Conservation (phyloP, 2,797 vertebrate species). For the Oophaga sylvatica region DNA sequence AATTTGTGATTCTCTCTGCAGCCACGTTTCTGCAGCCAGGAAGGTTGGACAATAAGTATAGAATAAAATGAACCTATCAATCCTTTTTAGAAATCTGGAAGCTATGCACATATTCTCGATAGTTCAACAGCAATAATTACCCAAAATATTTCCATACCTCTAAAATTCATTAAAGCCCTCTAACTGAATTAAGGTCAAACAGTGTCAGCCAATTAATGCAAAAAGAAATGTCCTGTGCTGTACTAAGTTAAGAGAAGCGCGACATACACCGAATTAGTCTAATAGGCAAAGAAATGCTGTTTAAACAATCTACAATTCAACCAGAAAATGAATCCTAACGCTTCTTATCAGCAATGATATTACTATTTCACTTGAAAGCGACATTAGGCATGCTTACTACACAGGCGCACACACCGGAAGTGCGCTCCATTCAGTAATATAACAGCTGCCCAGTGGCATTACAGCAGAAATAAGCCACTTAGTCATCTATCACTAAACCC, state of each 20-base stretch:
- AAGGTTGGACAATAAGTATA: not conserved
- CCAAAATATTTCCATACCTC: conserved; percentile 73
- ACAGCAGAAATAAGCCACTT: conserved; percentile 45
- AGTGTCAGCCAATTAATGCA: conserved; percentile 74
- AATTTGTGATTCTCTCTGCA: too few relatives aligned
- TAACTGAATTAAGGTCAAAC: conserved; percentile 72
- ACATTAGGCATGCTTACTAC: conserved; percentile 65
- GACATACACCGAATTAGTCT: conserved; percentile 72
- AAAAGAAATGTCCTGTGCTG: conserved; percentile 67
- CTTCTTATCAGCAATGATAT: conserved; percentile 69
- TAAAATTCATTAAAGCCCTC: conserved; percentile 74
- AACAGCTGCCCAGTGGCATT: conserved; percentile 58
- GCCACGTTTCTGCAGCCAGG: not conserved
- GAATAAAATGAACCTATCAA: not conserved
- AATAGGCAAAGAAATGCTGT: conserved; percentile 70
- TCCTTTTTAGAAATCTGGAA: not conserved
- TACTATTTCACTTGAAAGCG: conserved; percentile 68
- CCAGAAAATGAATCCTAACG: conserved; percentile 69
- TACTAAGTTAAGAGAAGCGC: conserved; percentile 68
- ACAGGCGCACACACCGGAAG: conserved; percentile 55
- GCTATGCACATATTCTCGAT: not conserved
- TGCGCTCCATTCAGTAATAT: conserved; percentile 66
- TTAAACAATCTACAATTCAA: conserved; percentile 70
- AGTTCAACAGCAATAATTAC: conserved; percentile 70
- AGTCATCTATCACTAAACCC: conserved; percentile 34